These are phyloP conservation scores for Ceratoteleas bidentatus DNA, from an alignment of 1,140 invertebrate species.

Conservation along the genomic window DNA sequence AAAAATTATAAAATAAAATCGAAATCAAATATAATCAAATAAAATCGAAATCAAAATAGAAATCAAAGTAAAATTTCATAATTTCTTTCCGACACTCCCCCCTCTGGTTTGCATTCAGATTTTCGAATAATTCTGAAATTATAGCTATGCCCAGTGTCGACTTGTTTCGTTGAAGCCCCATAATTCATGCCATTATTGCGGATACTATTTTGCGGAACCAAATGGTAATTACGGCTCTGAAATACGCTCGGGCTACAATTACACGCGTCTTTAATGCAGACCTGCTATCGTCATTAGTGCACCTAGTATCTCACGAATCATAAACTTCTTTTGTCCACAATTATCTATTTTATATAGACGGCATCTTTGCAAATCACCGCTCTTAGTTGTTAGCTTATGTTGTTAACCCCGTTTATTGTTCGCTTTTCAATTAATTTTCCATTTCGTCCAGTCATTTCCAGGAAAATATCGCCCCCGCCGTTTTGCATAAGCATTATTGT, in stretches of 20 bases:
- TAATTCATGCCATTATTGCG: constrained; percentile 60
- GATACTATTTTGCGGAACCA: constrained; percentile 65
- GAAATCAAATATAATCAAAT: too few species aligned
- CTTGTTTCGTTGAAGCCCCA: constrained; percentile 53
- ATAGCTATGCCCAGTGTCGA: constrained; percentile 49
- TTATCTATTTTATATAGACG: constrained; percentile 47
- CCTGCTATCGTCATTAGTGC: constrained; percentile 55
- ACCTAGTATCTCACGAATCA: constrained; percentile 50
- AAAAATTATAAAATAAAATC: too few species aligned
- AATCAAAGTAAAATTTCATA: too few species aligned
- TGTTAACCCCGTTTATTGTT: constrained; percentile 22
- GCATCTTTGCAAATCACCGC: constrained; percentile 36
- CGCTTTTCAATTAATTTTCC: constrained; percentile 1
- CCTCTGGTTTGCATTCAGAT: background rate
- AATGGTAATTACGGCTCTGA: constrained; percentile 62
- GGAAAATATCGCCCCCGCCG: too few species aligned
- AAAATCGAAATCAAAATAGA: too few species aligned
- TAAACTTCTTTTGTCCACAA: constrained; percentile 52
- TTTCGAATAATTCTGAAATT: constrained; percentile 58
- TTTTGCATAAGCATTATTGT: too few species aligned
- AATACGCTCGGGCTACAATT: constrained; percentile 56
- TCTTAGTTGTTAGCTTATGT: constrained; percentile 4
- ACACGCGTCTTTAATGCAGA: constrained; percentile 61
- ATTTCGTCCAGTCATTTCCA: background rate
- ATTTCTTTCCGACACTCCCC: background rate